Evolutionary conservation across 2,888 invertebrate genomes (phyloP).

Genomic region (Phyllotreta cruciferae): DNA sequence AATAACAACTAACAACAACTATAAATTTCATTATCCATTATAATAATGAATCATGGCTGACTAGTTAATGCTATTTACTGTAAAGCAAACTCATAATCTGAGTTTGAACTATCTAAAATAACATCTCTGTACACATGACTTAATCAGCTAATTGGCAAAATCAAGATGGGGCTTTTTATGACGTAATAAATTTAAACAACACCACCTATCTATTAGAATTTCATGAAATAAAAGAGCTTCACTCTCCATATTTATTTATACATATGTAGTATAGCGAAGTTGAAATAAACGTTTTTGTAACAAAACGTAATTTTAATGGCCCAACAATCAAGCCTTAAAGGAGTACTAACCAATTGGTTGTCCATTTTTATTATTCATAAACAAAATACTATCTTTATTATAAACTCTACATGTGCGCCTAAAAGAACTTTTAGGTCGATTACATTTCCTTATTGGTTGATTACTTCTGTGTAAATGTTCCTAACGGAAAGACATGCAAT

Average conservation of each 20-base stretch:
- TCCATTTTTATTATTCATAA: constrained; percentile 1
- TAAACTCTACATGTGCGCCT: background rate
- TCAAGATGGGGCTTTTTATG: constrained; percentile 20
- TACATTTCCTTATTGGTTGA: constrained; percentile 30
- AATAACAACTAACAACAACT: constrained; percentile 14
- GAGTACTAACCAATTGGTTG: background rate
- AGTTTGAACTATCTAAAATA: constrained; percentile 10
- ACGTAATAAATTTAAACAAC: constrained; percentile 12
- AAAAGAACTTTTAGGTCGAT: constrained; percentile 7
- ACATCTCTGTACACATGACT: constrained; percentile 26
- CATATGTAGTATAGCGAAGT: too few species aligned
- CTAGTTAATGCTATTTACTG: constrained; percentile 15
- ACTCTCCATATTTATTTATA: too few species aligned
- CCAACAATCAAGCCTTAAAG: background rate
- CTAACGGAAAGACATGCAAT: constrained; percentile 32
- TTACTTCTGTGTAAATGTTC: constrained; percentile 39
- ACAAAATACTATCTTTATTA: constrained; percentile 3
- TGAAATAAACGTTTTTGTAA: too few species aligned
- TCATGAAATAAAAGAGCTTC: background rate
- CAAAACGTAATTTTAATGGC: too few species aligned
- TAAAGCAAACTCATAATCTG: constrained; percentile 20
- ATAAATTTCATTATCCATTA: constrained; percentile 15
- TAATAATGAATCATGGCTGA: constrained; percentile 19
- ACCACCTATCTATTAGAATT: constrained; percentile 1
- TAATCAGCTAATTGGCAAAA: constrained; percentile 32